Conservation (phyloP, 2,888 invertebrate species). For the Alloplasta piceator region DNA sequence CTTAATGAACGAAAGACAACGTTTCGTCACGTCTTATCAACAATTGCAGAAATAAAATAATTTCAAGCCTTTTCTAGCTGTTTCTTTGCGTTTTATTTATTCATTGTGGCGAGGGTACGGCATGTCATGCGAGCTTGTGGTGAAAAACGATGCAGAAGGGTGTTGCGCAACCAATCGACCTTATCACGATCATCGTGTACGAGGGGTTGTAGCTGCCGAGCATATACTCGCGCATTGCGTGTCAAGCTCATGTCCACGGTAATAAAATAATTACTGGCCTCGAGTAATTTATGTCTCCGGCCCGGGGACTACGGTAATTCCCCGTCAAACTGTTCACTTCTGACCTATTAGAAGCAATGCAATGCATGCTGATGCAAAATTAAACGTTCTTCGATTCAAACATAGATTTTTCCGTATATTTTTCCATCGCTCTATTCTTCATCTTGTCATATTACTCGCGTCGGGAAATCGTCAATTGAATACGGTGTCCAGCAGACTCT, state of each 20-base stretch:
- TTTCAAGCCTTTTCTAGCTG: neutral
- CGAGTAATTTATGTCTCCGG: slow-evolving; percentile 67
- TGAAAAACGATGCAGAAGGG: slow-evolving; percentile 17
- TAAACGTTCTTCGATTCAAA: neutral
- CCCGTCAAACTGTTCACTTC: slow-evolving; percentile 47
- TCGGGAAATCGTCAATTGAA: too few species aligned
- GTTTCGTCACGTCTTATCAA: too few species aligned
- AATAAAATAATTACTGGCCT: slow-evolving; percentile 73
- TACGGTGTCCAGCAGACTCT: too few species aligned
- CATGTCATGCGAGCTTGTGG: slow-evolving; percentile 51
- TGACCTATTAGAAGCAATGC: slow-evolving; percentile 27
- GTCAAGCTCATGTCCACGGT: slow-evolving; percentile 67
- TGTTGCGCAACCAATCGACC: slow-evolving; percentile 51
- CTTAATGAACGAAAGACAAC: too few species aligned
- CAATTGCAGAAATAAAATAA: too few species aligned
- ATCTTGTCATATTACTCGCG: too few species aligned
- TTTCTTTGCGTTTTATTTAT: slow-evolving; percentile 15
- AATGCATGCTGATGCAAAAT: too few species aligned
- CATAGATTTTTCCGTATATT: neutral
- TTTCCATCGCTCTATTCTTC: too few species aligned
- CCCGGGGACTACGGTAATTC: slow-evolving; percentile 58
- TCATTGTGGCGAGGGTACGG: slow-evolving; percentile 19
- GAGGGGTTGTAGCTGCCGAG: slow-evolving; percentile 17
- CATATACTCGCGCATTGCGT: slow-evolving; percentile 61
- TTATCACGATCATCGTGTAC: slow-evolving; percentile 55